These are phyloP conservation scores for Pituophis catenifer DNA, from an alignment of 2,113 vertebrate genomes.

Conservation along the genomic window DNA sequence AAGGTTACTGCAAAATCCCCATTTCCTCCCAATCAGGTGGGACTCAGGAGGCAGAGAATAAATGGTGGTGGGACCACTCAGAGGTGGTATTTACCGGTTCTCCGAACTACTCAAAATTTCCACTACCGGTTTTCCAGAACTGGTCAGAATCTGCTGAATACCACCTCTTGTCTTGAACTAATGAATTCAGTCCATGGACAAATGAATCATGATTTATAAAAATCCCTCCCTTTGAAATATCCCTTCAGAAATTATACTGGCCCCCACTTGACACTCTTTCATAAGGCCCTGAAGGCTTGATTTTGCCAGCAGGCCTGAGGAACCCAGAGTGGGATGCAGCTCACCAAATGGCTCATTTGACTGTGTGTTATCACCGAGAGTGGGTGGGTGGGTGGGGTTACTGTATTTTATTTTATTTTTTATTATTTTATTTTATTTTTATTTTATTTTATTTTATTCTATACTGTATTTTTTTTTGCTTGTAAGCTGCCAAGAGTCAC, in stretches of 20 bases:
- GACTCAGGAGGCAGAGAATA: too few species aligned
- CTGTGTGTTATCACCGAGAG: neutral
- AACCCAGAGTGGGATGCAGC: neutral
- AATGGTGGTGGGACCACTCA: too few species aligned
- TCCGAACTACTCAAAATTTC: too few species aligned
- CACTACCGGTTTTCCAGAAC: too few species aligned
- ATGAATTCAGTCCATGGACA: neutral
- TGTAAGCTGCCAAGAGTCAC: neutral
- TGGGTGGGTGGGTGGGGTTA: neutral
- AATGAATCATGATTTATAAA: neutral
- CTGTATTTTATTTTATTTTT: neutral
- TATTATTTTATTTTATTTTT: neutral
- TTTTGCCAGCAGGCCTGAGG: neutral
- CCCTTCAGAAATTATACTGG: neutral
- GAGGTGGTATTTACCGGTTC: too few species aligned
- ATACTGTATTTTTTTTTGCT: neutral
- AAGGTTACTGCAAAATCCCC: too few species aligned
- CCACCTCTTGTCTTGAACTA: neutral
- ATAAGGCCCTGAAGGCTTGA: neutral
- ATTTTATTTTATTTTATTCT: neutral
- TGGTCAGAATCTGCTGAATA: too few species aligned
- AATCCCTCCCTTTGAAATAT: neutral
- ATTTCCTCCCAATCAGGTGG: too few species aligned
- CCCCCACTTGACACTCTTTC: neutral
- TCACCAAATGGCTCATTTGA: neutral